Conservation (phyloP, 1,140 invertebrate species). For the Dendrolimus punctatus region DNA sequence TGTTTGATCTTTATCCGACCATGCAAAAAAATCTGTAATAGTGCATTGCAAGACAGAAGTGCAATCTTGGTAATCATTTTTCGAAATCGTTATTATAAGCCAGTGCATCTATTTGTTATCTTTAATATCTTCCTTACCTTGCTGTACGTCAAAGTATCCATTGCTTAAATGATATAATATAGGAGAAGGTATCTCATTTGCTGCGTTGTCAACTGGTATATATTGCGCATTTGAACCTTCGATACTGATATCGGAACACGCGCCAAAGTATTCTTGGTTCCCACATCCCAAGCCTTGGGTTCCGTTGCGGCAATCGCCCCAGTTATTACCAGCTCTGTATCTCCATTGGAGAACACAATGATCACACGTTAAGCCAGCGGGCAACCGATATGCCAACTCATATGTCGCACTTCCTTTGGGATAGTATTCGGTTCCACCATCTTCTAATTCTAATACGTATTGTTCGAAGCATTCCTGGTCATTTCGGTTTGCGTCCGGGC, state of each 20-base stretch:
- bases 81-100: too few relatives aligned
- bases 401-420: slow-evolving; percentile 83
- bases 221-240: slow-evolving; percentile 1
- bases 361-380: slow-evolving; percentile 77
- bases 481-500: slow-evolving; percentile 72
- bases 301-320: slow-evolving; percentile 81
- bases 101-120: too few relatives aligned
- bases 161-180: slow-evolving; percentile 18
- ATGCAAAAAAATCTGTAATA: too few relatives aligned
- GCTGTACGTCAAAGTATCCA: slow-evolving; percentile 14
- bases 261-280: slow-evolving; percentile 88
- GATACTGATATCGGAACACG: slow-evolving; percentile 87
- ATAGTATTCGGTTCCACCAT: slow-evolving; percentile 75
- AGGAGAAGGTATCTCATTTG: slow-evolving; percentile 12
- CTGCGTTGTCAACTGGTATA: background rate
- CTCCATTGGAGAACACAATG: slow-evolving; percentile 89
- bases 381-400: slow-evolving; percentile 78
- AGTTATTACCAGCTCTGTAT: slow-evolving; percentile 85
- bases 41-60: too few relatives aligned
- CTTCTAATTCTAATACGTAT: slow-evolving; percentile 74
- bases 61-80: too few relatives aligned
- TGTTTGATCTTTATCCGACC: too few relatives aligned
- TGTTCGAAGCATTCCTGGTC: slow-evolving; percentile 84
- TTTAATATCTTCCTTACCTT: background rate
- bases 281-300: slow-evolving; percentile 82